Evolutionary conservation across 1,140 invertebrate genomes (phyloP), one percentile per base, ranked within the genome.

Genomic region (Drosophila rufa): DNA sequence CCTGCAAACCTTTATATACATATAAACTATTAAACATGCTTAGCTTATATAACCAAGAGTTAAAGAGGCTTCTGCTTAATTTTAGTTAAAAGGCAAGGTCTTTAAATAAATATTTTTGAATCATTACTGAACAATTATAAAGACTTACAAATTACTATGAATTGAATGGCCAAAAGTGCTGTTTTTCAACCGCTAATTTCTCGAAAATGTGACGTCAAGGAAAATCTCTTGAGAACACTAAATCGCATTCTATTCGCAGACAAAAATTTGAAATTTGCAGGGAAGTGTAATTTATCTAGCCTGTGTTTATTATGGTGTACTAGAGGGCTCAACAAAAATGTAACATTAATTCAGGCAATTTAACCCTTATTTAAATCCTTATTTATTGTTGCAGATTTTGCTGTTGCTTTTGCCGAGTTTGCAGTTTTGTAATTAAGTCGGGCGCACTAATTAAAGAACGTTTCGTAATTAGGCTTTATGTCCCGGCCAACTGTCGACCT

Each of bases 361-460:
- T 71, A 59, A 71, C 38, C 69, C 69, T 47, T 19, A 73, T 73
- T 73, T 19, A 27, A 40, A 58, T 6, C 12, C 27, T 40, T 46
- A 71, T 43, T 61, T 62, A 56, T 55, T 73, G 55, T 73, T 76
- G 47, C 43, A 42, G 66, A 68, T 70, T 47, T 60, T 61, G 47
- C 42, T 58, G 42, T 53, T 66, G 74, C 48, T 60, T 75, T 67
- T 83, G 75, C 79, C 66, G 76, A 60, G 64, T 81, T 75, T 85
- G 61, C 77, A 59, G 77, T 80, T 80, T 77, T 79, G 57, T 85
- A 85, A 85, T 85, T 85, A 85, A 80, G 78, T 85, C 64, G 61
- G 53, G 82, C 67, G 64, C 43, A 79, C 82, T 85, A 85, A 86
- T 85, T 84, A 81, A 78, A 62, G 68, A 80, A 81, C 59, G 77